Evolutionary conservation across 2,888 invertebrate genomes (phyloP), one percentile per base, ranked within the genome.

Genomic region (Pseudococcus jackbeardsleyi): DNA sequence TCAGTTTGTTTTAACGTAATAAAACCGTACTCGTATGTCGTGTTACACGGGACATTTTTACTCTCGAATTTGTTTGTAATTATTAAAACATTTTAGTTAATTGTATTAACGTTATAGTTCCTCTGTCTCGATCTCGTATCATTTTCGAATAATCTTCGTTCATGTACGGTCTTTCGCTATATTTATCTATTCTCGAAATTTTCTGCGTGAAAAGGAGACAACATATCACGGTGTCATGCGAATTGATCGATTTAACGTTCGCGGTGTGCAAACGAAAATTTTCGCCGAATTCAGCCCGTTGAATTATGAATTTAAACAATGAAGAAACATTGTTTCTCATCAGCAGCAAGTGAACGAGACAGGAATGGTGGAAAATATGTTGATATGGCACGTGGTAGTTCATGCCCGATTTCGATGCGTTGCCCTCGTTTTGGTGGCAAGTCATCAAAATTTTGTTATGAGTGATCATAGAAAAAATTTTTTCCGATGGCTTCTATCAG

Each of bases 401-500:
- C 22, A 85, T 85, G 88, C 68, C 84, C 88, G 85, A 88, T 88
- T 85, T 84, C 88, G 85, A 88, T 88, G 88, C 85, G 88, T 88
- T 88, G 85, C 88, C 77, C 85, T 88, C 39, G 85, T 85, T 72
- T 84, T 88, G 68, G 84, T 88, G 88, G 88, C 85, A 84, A 88
- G 84, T 88, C 85, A 88, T 72, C 88, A 84, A 84, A 88, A 88
- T 88, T 88, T 85, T 89, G 89, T 89, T 89, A 89, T 89, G 89
- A 89, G 89, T 89, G 89, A 89, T 89, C 89, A 89, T 88, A 89
- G 89, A 88, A 89, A 89, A 89, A 89, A 89, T 89, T 89, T 89
- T 89, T 89, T 89, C 89, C 89, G 89, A 89, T 89, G 89, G 89
- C 89, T 89, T 72, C 89, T 89, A 82, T 89, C 89, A 89, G 89